phyloP scores from a whole-genome alignment of 2,113 vertebrate species.

The Apeltes quadracus region DNA sequence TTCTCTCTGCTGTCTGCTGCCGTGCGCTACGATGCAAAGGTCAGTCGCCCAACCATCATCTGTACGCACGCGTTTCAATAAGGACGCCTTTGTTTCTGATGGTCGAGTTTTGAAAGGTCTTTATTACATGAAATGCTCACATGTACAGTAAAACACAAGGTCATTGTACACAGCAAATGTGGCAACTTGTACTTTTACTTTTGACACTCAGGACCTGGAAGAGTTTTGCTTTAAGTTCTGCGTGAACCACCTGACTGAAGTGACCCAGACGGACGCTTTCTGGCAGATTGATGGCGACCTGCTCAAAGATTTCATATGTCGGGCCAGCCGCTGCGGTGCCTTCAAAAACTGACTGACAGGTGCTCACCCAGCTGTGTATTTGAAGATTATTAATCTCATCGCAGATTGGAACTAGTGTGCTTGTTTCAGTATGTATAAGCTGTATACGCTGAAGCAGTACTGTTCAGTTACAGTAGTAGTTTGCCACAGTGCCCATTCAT shows the following conservation, averaged over 20 bases:
- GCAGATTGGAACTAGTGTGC: neutral
- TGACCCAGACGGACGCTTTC: slow-evolving; percentile 95
- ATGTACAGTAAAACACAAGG: neutral
- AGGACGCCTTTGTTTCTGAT: neutral
- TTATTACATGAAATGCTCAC: neutral
- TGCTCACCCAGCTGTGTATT: neutral
- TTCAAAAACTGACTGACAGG: slow-evolving; percentile 91
- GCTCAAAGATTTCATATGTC: slow-evolving; percentile 96
- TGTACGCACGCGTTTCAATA: neutral
- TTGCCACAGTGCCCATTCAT: slow-evolving; percentile 18
- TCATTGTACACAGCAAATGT: neutral
- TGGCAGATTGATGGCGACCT: slow-evolving; percentile 95
- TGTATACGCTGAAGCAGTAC: neutral
- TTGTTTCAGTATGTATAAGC: neutral
- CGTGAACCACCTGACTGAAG: slow-evolving; percentile 96
- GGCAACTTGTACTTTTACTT: no score
- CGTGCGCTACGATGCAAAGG: slow-evolving; percentile 97
- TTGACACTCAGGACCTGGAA: slow-evolving; percentile 88
- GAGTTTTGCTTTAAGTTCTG: slow-evolving; percentile 99
- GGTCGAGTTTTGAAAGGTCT: no score
- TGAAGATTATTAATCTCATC: slow-evolving; percentile 16
- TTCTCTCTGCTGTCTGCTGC: slow-evolving; percentile 95
- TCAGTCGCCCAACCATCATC: slow-evolving; percentile 54
- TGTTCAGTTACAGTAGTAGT: neutral
- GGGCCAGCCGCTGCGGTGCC: slow-evolving; percentile 95